These are phyloP conservation scores for Xiphophorus birchmanni DNA, from an alignment of 2,797 vertebrate species.

Conservation along the genomic window DNA sequence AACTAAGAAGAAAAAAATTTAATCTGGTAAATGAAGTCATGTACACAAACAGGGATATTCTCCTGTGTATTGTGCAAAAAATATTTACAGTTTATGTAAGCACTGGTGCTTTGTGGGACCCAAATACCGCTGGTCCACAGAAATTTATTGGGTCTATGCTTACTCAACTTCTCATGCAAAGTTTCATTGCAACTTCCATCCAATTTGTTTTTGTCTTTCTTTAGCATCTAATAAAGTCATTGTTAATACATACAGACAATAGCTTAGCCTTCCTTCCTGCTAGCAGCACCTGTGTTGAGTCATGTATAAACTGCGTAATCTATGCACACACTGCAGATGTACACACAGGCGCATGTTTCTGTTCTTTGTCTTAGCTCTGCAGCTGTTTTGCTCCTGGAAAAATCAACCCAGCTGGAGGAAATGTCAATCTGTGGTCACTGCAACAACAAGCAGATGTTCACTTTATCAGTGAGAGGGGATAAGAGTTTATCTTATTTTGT, in stretches of 20 bases:
- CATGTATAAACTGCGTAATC: slow-evolving; percentile 1
- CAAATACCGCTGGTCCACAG: neutral
- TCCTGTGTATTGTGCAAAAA: neutral
- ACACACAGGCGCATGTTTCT: slow-evolving; percentile 29
- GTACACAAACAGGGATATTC: neutral
- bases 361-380: slow-evolving; percentile 49
- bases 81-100: neutral
- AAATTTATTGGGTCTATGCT: neutral
- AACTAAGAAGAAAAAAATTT: neutral
- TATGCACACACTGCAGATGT: neutral
- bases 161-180: neutral
- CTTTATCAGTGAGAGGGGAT: neutral
- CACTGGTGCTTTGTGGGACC: neutral
- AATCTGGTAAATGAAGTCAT: neutral
- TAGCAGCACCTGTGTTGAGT: slow-evolving; percentile 27
- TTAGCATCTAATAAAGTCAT: neutral
- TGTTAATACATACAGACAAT: neutral
- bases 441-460: neutral
- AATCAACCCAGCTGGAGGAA: neutral
- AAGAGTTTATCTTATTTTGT: neutral
- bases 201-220: neutral
- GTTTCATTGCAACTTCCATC: neutral
- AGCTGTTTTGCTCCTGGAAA: slow-evolving; percentile 43
- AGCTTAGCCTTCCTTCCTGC: slow-evolving; percentile 9
- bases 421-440: neutral